Conservation (phyloP, 2,888 invertebrate species). For the Aleiodes leptofemur region DNA sequence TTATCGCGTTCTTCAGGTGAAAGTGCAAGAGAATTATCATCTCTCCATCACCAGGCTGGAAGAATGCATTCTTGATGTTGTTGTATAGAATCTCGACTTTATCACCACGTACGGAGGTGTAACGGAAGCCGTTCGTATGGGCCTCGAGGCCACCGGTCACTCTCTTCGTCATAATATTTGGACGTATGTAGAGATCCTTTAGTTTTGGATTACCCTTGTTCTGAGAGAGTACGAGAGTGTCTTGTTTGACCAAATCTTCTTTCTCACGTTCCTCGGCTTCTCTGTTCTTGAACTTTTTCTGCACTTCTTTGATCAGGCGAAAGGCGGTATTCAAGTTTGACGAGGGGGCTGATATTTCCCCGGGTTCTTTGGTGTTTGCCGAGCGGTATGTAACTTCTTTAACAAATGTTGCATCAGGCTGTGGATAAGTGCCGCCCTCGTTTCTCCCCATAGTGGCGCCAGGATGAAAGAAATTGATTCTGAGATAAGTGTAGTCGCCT, state of each 20-base stretch:
- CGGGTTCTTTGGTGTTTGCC: conserved; percentile 98
- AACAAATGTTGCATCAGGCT: conserved; percentile 97
- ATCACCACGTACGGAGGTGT: conserved; percentile 99
- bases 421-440: conserved; percentile 92
- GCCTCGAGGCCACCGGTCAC: conserved; percentile 94
- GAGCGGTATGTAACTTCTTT: conserved; percentile 99
- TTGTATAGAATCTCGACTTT: conserved; percentile 99
- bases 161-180: conserved; percentile 98
- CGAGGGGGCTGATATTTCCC: conserved; percentile 94
- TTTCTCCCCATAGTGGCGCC: conserved; percentile 97
- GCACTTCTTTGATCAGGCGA: conserved; percentile 98
- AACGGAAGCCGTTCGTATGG: conserved; percentile 96
- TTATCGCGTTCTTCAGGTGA: conserved; percentile 98
- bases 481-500: conserved; percentile 98
- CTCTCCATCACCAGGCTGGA: conserved; percentile 99
- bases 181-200: conserved; percentile 98
- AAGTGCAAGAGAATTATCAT: conserved; percentile 99
- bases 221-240: conserved; percentile 93
- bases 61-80: conserved; percentile 99
- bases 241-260: conserved; percentile 99
- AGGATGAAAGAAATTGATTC: conserved; percentile 99
- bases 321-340: conserved; percentile 97
- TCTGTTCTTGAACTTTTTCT: conserved; percentile 98
- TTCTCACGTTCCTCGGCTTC: conserved; percentile 99
- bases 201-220: conserved; percentile 98